Percentiles rank a stretch among this genome's conserved stretches.
Evolutionary conservation across 2,113 vertebrate genomes (phyloP).

Genomic region (Dipodomys merriami): DNA sequence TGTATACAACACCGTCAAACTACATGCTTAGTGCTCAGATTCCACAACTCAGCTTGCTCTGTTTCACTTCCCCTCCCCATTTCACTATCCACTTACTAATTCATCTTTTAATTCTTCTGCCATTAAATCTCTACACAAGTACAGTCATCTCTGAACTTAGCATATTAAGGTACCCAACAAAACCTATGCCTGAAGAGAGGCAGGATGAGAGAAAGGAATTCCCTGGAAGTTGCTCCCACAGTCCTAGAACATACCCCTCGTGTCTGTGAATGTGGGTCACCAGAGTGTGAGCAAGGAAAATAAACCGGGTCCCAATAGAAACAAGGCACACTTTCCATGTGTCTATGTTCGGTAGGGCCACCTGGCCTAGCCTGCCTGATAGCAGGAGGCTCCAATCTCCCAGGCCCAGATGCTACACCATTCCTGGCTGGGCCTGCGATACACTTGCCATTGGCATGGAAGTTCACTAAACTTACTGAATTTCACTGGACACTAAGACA

Average conservation of each 20-base stretch:
- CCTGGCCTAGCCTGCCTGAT: neutral
- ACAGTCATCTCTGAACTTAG: neutral
- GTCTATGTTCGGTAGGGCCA: neutral
- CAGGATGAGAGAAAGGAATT: accelerated
- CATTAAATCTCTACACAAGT: neutral
- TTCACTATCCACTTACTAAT: neutral
- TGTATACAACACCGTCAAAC: too few species aligned
- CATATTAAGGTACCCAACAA: neutral
- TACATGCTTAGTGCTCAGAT: accelerated
- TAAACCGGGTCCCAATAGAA: neutral
- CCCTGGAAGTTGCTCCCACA: neutral
- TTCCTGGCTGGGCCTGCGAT: neutral
- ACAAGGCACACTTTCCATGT: neutral
- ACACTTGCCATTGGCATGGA: neutral
- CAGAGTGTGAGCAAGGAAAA: neutral
- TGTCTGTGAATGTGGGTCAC: too few species aligned
- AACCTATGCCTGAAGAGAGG: accelerated
- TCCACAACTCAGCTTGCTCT: neutral
- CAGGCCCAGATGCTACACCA: neutral
- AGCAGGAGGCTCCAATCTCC: neutral
- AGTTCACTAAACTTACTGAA: accelerated
- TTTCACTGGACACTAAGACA: neutral
- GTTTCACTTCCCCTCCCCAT: neutral
- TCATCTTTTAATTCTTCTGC: neutral
- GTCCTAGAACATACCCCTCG: neutral